phyloP scores from a whole-genome alignment of 1,140 invertebrate genomes.

The Drosophila oshimai region DNA sequence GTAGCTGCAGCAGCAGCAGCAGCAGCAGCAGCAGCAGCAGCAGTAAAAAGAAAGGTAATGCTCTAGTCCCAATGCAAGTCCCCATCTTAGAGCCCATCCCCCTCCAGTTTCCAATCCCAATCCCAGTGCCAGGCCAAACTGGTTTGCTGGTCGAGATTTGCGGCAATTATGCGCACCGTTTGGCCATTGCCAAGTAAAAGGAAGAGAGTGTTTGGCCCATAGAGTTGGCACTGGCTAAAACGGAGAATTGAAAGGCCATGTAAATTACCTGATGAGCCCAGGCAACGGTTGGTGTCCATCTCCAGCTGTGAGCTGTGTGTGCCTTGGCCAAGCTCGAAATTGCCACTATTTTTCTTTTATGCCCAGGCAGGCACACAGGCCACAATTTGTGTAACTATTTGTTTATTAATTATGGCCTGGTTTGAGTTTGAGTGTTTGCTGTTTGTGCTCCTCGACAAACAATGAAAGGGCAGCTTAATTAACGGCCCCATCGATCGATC shows the following conservation, averaged over 20 bases:
- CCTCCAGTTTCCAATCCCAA: conserved; percentile 1
- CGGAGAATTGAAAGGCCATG: conserved; percentile 75
- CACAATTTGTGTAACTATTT: conserved; percentile 55
- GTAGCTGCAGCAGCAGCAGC: neutral
- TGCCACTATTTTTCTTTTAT: conserved; percentile 63
- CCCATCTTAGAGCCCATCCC: conserved; percentile 20
- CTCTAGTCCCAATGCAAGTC: conserved; percentile 16
- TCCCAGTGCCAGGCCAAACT: conserved; percentile 18
- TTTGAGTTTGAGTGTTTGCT: neutral
- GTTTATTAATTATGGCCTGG: conserved; percentile 73
- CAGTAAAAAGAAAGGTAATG: conserved; percentile 68
- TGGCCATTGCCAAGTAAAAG: conserved; percentile 64
- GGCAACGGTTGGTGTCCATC: conserved; percentile 21
- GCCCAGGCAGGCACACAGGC: neutral
- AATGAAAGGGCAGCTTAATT: conserved; percentile 53
- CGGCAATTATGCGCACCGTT: conserved; percentile 75
- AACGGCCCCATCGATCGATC: conserved; percentile 37
- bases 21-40: conserved; percentile 1
- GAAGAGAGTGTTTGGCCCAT: conserved; percentile 73
- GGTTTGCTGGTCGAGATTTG: conserved; percentile 68
- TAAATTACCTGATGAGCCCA: conserved; percentile 70
- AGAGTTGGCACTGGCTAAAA: conserved; percentile 34
- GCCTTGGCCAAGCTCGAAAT: conserved; percentile 43
- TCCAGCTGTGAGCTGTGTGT: conserved; percentile 70
- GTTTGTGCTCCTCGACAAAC: conserved; percentile 21